Conservation (phyloP, 2,113 vertebrate genomes). For the Esox niger region DNA sequence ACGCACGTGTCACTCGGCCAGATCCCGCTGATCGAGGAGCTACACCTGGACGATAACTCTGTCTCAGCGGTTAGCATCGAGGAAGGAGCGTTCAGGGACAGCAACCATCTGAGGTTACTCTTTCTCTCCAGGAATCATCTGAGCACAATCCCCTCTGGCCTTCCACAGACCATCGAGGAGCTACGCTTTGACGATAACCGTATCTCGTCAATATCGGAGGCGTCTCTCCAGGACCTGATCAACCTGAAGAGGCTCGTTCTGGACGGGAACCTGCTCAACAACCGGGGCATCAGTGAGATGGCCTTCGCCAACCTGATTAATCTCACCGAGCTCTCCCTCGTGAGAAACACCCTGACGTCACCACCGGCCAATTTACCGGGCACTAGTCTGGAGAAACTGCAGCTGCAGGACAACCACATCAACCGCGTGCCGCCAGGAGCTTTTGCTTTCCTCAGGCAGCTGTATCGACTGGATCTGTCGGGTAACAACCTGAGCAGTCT, state of each 20-base stretch:
- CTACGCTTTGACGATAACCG: slow-evolving; percentile 98
- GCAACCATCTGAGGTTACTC: slow-evolving; percentile 90
- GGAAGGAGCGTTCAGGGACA: slow-evolving; percentile 95
- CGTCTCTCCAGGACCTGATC: slow-evolving; percentile 93
- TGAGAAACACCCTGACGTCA: slow-evolving; percentile 91
- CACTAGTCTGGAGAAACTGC: slow-evolving; percentile 89
- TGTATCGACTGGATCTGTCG: slow-evolving; percentile 95
- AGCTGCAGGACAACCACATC: slow-evolving; percentile 98
- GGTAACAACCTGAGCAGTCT: slow-evolving; percentile 96
- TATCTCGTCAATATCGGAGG: slow-evolving; percentile 94
- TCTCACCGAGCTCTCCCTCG: slow-evolving; percentile 91
- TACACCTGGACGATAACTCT: slow-evolving; percentile 98
- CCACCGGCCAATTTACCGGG: slow-evolving; percentile 92
- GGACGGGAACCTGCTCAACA: slow-evolving; percentile 96
- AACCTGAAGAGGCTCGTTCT: slow-evolving; percentile 95
- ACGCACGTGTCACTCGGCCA: slow-evolving; percentile 92
- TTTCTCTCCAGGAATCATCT: slow-evolving; percentile 98
- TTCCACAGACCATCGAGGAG: slow-evolving; percentile 96
- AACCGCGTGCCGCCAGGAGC: slow-evolving; percentile 88
- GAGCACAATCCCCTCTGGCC: slow-evolving; percentile 92
- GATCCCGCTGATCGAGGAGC: slow-evolving; percentile 94
- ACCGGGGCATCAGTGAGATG: slow-evolving; percentile 91
- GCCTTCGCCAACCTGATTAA: slow-evolving; percentile 93
- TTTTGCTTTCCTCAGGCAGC: slow-evolving; percentile 90
- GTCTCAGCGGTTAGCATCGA: slow-evolving; percentile 98